phyloP scores from a whole-genome alignment of 2,797 vertebrate species.

The Helarctos malayanus region DNA sequence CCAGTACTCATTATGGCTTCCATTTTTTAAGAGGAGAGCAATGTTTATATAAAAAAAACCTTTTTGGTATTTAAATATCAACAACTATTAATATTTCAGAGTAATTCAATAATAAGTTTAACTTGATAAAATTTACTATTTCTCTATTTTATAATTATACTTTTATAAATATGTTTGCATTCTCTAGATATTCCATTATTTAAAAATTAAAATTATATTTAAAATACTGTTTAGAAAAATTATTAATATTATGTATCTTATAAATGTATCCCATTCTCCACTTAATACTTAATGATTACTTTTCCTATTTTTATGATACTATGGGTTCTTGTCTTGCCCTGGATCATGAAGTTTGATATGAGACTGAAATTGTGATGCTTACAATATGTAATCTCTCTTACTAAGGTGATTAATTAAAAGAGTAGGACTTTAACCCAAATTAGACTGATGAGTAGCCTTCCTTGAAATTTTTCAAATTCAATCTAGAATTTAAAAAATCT shows the following conservation, averaged over 20 bases:
- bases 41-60: not conserved
- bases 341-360: not conserved
- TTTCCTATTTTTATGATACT: not conserved
- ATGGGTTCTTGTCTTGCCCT: not conserved
- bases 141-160: not conserved
- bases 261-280: not conserved
- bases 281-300: not conserved
- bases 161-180: not conserved
- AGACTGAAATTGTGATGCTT: not conserved
- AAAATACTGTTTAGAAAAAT: not conserved
- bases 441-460: not conserved
- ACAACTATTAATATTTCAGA: not conserved
- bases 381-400: not conserved
- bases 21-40: not conserved
- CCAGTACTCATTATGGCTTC: not conserved
- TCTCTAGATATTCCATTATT: not conserved
- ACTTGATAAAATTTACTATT: not conserved
- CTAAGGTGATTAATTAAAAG: not conserved
- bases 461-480: not conserved
- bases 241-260: not conserved
- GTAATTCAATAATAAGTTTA: not conserved
- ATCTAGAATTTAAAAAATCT: not conserved
- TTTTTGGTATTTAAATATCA: not conserved
- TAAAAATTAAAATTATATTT: not conserved
- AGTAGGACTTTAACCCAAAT: not conserved